Evolutionary conservation across 2,797 vertebrate species (phyloP).

Genomic region (Labroides dimidiatus): DNA sequence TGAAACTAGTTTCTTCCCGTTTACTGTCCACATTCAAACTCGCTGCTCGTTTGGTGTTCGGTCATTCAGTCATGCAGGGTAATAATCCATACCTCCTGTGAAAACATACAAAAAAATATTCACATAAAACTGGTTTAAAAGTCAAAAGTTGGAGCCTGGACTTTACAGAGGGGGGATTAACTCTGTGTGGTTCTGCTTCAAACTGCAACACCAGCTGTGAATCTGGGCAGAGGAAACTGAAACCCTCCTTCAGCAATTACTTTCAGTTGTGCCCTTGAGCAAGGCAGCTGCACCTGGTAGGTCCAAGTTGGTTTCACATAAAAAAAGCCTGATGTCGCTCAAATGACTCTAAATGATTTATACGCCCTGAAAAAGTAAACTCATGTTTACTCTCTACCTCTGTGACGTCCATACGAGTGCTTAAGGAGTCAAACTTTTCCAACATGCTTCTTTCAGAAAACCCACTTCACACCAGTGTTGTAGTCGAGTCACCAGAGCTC

Average conservation of each 20-base stretch:
- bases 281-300: slow-evolving; percentile 48
- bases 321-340: slow-evolving; percentile 20
- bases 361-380: slow-evolving; percentile 1
- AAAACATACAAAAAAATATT: not conserved
- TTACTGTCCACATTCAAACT: not conserved
- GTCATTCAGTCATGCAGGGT: not conserved
- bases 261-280: slow-evolving; percentile 52
- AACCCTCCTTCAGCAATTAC: slow-evolving; percentile 34
- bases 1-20: slow-evolving; percentile 11
- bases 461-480: no score
- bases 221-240: slow-evolving; percentile 51
- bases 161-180: slow-evolving; percentile 49
- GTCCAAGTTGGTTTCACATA: slow-evolving; percentile 9
- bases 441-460: no score
- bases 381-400: slow-evolving; percentile 20
- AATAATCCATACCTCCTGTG: not conserved
- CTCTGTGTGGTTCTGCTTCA: slow-evolving; percentile 48
- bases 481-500: no score
- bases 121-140: not conserved
- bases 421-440: no score
- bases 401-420: no score
- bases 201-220: slow-evolving; percentile 58
- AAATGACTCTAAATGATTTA: not conserved
- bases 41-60: not conserved
- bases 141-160: slow-evolving; percentile 16